Base-by-base conservation (phyloP, 2,797 vertebrate species). In the Halcyon leucocephala region DNA sequence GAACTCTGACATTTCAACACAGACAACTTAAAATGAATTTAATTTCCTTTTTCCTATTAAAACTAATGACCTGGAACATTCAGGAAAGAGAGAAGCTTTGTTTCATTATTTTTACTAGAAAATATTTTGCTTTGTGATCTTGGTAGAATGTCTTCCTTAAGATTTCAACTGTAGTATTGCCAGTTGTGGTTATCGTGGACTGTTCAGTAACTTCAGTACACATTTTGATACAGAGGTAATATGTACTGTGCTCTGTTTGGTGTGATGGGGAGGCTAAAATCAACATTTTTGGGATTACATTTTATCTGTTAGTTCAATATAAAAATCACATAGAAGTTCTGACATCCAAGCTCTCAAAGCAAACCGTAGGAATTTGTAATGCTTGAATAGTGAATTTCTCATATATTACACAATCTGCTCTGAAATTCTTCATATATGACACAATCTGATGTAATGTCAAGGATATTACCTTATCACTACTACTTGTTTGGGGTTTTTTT, bases 1-100 rank as follows among this genome's bases (percentile, higher is more conserved):
- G 22, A 69, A 80, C 64, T 55, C 66, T 96, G 82, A 88, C 95
- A 96, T 97, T 94, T 96, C 82, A 94, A 49, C 66, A 77, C 15
- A 78, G 55, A 35, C 25, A 64, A 25, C 46, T 91, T 79, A 78
- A 90, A 82, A 64, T 94, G 37, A 78, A 66, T 85, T 91, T 72
- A 64, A 17, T 89, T 70, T 76, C 12, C 92, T 81, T 86, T 89
- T 85, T 61, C 62, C 49, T 77, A 80, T 89, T 95, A 94, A 85
- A 95, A 86, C 28, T 93, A 95, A 71, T 91, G 55, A 95, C 66
- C 94, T 66, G 62, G 82, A 94, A 96, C 64, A 83, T 90, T 91
- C 57, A 58, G 26, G 67, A 82, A 76, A 91, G 35, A 26, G 18
- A 85, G 78, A 31, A 83, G 39, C 31, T n/a, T 86, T 86, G 12